Conservation (phyloP, 1,140 invertebrate genomes). For the Streblospio benedicti region DNA sequence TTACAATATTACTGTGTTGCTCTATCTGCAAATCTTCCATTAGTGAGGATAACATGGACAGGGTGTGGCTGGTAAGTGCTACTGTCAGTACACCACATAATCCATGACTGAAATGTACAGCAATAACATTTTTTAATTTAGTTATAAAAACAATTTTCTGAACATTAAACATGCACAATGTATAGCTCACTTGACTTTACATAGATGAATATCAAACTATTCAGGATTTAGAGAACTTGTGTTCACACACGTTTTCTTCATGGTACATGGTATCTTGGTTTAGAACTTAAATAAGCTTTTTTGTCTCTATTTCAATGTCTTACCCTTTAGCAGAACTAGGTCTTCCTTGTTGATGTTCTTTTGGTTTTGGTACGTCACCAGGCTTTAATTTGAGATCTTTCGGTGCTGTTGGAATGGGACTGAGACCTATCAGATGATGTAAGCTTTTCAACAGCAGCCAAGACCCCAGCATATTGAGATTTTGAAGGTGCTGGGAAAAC, state of each 20-base stretch:
- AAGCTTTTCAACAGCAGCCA: conserved; percentile 78
- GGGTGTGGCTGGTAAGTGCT: conserved; percentile 64
- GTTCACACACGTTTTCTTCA: too few species aligned
- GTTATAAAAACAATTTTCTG: not conserved
- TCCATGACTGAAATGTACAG: conserved; percentile 54
- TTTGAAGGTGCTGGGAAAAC: conserved; percentile 57
- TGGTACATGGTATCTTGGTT: too few species aligned
- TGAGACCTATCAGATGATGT: conserved; percentile 54
- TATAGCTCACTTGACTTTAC: not conserved
- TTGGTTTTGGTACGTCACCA: conserved; percentile 32
- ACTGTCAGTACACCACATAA: conserved; percentile 74
- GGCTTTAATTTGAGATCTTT: too few species aligned
- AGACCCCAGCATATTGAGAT: conserved; percentile 74
- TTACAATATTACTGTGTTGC: conserved; percentile 20
- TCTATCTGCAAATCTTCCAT: conserved; percentile 58
- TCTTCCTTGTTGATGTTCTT: conserved; percentile 22
- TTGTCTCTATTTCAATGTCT: not conserved
- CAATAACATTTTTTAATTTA: not conserved
- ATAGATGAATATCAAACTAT: conserved; percentile 1
- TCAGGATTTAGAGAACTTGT: too few species aligned
- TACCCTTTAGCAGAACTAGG: not conserved
- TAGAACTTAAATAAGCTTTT: too few species aligned
- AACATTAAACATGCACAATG: not conserved
- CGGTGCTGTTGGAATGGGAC: too few species aligned
- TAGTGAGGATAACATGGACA: conserved; percentile 58